Evolutionary conservation across 2,888 invertebrate species (phyloP), one percentile per base, ranked within the genome.

Genomic region (Hemicrepidius hirtus): DNA sequence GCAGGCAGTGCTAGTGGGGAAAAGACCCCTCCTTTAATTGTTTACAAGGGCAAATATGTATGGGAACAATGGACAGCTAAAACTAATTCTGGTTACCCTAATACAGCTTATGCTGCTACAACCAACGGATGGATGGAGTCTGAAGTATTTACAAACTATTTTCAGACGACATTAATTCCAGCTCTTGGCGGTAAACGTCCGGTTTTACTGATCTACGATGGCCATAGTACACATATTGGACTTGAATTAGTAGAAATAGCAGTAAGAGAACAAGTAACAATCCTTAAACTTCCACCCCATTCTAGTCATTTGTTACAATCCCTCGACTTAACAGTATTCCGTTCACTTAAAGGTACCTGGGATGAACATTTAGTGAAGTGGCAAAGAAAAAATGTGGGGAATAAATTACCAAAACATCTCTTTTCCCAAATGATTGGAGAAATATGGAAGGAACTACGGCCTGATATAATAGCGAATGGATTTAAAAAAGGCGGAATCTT

Each of bases 171-270:
- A 35, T 76, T 77, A 55, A 44, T 74, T 62, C 28, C 53, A 20
- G 66, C 32, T 18, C 21, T 63, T 68, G 44, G 21, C 18, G 68
- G 35, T 24, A 65, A 74, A 16, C 68, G 80, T 16, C 80, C 80
- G 16, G 79, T 79, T 37, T 67, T 82, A n/a, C 44, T 82, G 44
- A 76, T 83, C 21, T 80, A 78, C 71, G 82, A 82, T 75, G 81
- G 79, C 4, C 80, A 81, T 64, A 74, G 72, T 41, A 76, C 80
- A 20, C 81, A 82, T 68, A 71, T 82, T 21, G 40, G 55, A 49
- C 16, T 71, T 32, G 55, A 72, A 18, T 60, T 80, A 40, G 70
- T 81, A 16, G 70, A 79, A 72, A 64, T 75, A 16, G 41, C 41
- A 5, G 16, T 16, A 13, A 41, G 13, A n/a, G 16, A 41, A 6